Evolutionary conservation across 2,797 vertebrate species (phyloP).

Genomic region (Gallinago solitaria): DNA sequence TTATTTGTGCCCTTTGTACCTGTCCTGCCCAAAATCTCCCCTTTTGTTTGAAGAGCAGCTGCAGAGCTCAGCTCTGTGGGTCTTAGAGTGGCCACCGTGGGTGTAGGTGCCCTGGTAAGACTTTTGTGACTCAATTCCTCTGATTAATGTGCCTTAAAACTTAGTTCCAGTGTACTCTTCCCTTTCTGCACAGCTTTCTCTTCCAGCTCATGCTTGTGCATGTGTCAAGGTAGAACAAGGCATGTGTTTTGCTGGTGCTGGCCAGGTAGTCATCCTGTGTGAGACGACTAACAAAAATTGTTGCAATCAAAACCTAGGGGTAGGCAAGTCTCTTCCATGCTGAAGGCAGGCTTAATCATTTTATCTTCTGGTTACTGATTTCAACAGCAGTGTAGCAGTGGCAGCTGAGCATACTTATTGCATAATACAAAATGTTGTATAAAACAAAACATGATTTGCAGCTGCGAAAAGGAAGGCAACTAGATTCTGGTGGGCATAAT

Average conservation of each 20-base stretch:
- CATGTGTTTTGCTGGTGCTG: background rate
- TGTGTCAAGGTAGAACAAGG: background rate
- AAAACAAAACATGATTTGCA: background rate
- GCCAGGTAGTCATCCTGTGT: background rate
- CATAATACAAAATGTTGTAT: background rate
- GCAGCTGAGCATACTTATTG: background rate
- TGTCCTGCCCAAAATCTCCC: background rate
- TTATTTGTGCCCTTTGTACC: background rate
- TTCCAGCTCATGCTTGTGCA: background rate
- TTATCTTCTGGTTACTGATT: background rate
- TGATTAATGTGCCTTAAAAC: background rate
- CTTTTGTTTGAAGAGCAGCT: background rate
- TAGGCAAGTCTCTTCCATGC: background rate
- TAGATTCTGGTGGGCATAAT: background rate
- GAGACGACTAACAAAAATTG: background rate
- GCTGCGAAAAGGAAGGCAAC: background rate
- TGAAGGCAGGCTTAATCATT: background rate
- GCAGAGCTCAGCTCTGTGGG: background rate
- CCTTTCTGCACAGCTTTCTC: background rate
- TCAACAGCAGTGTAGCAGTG: background rate
- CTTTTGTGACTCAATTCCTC: rapidly evolving
- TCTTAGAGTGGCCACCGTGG: background rate
- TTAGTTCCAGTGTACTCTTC: background rate
- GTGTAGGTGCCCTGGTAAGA: background rate
- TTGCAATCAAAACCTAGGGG: background rate